phyloP scores from a whole-genome alignment of 2,888 invertebrate species.

The Lacanobia wlatinum region DNA sequence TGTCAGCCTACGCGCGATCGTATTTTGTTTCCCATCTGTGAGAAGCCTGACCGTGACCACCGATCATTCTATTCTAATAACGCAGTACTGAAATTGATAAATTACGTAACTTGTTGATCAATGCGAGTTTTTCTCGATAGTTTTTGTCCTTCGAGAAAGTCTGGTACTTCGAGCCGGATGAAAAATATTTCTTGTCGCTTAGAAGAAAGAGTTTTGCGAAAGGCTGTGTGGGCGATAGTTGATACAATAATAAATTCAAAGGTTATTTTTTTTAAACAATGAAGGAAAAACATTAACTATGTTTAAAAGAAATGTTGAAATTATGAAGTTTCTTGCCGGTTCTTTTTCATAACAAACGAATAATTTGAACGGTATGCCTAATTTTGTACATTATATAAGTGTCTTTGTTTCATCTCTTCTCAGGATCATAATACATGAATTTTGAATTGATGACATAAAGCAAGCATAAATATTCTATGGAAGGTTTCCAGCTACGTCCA shows the following conservation, averaged over 20 bases:
- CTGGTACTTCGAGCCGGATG: neutral
- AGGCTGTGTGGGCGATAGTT: neutral
- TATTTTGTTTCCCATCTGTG: constrained; percentile 32
- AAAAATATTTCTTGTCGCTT: neutral
- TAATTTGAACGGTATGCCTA: no score
- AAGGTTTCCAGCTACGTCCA: neutral
- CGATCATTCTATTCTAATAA: neutral
- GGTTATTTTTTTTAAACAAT: neutral
- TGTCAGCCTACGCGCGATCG: constrained; percentile 26
- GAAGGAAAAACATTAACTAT: no score
- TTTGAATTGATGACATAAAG: no score
- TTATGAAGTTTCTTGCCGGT: no score
- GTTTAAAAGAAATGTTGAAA: no score
- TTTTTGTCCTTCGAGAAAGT: neutral
- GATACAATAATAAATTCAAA: neutral
- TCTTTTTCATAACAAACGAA: no score
- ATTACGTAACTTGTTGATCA: constrained; percentile 2
- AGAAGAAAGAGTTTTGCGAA: neutral
- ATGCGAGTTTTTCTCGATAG: neutral
- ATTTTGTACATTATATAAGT: no score
- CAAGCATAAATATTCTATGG: no score
- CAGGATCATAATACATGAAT: no score
- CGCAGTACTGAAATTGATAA: neutral
- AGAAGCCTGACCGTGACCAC: neutral
- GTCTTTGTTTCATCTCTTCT: no score